Evolutionary conservation across 2,888 invertebrate genomes (phyloP).

Genomic region (Amphiduros pacificus): DNA sequence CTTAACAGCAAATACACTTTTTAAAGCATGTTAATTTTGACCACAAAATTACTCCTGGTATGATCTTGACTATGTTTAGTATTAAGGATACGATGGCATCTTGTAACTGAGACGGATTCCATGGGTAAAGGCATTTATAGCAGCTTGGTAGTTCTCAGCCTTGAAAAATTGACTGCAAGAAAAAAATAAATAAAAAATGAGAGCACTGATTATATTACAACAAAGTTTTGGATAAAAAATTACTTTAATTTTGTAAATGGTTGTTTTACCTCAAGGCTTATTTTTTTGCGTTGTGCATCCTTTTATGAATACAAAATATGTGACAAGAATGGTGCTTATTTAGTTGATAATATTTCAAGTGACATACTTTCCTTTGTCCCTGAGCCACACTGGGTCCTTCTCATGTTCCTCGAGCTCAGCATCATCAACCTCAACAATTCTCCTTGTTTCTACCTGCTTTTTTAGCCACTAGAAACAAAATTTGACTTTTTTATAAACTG

Average conservation of each 20-base stretch:
- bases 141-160: slow-evolving; percentile 75
- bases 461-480: slow-evolving; percentile 68
- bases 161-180: slow-evolving; percentile 70
- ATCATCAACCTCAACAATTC: slow-evolving; percentile 70
- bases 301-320: no score
- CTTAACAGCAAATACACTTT: no score
- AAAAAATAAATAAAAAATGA: neutral
- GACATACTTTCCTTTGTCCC: slow-evolving; percentile 77
- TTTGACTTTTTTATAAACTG: neutral
- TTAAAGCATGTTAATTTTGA: no score
- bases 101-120: slow-evolving; percentile 76
- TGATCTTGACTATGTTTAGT: no score
- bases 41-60: no score
- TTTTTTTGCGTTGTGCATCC: no score
- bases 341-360: no score
- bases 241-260: no score
- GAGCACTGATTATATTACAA: neutral
- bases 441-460: slow-evolving; percentile 75
- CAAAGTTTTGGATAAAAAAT: slow-evolving; percentile 11
- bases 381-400: slow-evolving; percentile 79
- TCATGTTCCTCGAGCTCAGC: slow-evolving; percentile 69
- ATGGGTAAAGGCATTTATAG: slow-evolving; percentile 79
- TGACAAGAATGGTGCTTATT: no score
- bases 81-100: slow-evolving; percentile 66
- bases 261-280: no score